These are phyloP conservation scores for Archaeoteleia sp. DNA, from an alignment of 2,888 invertebrate species.

Conservation along the genomic window DNA sequence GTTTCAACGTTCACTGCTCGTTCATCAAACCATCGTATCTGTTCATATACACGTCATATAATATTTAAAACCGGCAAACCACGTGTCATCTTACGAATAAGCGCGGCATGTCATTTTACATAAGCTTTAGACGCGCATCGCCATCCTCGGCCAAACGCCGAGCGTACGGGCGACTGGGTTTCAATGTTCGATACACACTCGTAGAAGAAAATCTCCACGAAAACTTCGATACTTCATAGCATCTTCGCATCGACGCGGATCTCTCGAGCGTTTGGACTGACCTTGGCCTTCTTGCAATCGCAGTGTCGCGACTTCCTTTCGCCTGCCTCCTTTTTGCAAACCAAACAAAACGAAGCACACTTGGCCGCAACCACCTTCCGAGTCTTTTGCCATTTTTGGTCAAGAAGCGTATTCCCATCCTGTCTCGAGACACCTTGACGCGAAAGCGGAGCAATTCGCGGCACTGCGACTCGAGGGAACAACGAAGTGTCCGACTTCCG, in stretches of 20 bases:
- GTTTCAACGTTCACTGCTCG: too few relatives aligned
- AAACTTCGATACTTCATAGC: constrained; percentile 39
- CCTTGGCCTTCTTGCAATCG: neutral
- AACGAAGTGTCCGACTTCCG: constrained; percentile 39
- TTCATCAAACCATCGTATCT: constrained; percentile 6
- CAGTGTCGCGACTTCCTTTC: constrained; percentile 16
- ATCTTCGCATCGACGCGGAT: constrained; percentile 4
- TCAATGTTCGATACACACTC: constrained; percentile 58
- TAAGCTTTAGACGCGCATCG: constrained; percentile 39
- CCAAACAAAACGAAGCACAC: neutral
- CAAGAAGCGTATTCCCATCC: constrained; percentile 11
- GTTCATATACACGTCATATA: constrained; percentile 51
- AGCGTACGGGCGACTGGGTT: constrained; percentile 6
- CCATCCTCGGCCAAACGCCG: constrained; percentile 1
- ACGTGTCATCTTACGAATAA: constrained; percentile 55
- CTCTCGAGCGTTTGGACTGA: constrained; percentile 19
- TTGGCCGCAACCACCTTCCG: constrained; percentile 14
- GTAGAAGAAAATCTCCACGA: constrained; percentile 23
- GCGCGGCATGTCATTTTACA: constrained; percentile 58
- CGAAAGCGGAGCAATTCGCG: too few relatives aligned
- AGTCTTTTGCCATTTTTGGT: constrained; percentile 21
- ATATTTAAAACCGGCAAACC: constrained; percentile 12
- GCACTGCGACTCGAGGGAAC: constrained; percentile 41
- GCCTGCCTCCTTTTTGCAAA: neutral
- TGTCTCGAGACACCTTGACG: too few relatives aligned